Evolutionary conservation across 2,888 invertebrate species (phyloP).

Genomic region (Tenthredo notha): DNA sequence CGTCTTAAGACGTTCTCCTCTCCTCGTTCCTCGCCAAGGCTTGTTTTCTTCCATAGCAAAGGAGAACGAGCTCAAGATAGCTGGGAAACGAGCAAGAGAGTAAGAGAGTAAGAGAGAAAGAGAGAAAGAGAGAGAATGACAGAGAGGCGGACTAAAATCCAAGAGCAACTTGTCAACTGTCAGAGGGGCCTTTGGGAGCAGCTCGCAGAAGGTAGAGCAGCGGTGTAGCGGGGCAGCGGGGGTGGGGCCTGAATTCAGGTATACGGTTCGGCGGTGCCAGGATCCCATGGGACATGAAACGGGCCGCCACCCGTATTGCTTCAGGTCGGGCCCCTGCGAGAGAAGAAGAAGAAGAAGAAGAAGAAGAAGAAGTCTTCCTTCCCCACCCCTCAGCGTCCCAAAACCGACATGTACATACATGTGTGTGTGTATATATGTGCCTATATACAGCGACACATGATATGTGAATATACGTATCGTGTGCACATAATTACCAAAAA

Average conservation of each 20-base stretch:
- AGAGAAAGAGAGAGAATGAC: not conserved
- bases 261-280: slow-evolving; percentile 49
- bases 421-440: not conserved
- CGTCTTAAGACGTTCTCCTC: slow-evolving; percentile 20
- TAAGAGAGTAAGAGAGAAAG: not conserved
- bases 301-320: slow-evolving; percentile 53
- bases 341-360: slow-evolving; percentile 38
- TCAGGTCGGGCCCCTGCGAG: slow-evolving; percentile 40
- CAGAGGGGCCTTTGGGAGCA: slow-evolving; percentile 55
- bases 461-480: not conserved
- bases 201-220: slow-evolving; percentile 41
- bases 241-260: slow-evolving; percentile 52
- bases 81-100: not conserved
- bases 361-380: not conserved
- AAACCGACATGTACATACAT: not conserved
- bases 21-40: not conserved
- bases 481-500: not conserved
- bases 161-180: slow-evolving; percentile 57
- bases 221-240: slow-evolving; percentile 44
- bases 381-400: not conserved
- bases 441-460: not conserved
- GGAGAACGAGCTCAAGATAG: slow-evolving; percentile 16
- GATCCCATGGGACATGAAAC: slow-evolving; percentile 54
- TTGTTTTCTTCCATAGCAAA: slow-evolving; percentile 3
- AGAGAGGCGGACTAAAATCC: slow-evolving; percentile 54